Evolutionary conservation across 2,113 vertebrate genomes (phyloP).

Genomic region (Syngnathus typhle): DNA sequence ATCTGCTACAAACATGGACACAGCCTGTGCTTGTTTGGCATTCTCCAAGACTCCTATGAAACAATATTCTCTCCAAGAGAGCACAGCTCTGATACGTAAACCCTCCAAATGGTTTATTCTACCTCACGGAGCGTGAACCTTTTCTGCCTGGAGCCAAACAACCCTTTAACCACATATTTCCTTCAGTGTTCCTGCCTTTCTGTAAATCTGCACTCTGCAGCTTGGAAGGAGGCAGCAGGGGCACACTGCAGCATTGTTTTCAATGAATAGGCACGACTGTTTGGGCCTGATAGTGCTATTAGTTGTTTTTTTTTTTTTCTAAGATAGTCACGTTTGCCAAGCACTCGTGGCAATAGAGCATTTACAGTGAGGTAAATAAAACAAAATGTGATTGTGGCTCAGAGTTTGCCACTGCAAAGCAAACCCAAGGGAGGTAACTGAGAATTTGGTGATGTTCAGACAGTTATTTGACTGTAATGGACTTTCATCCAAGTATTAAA

Average conservation of each 20-base stretch:
- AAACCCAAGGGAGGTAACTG: background rate
- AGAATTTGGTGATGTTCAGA: background rate
- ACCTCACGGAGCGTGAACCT: constrained; percentile 50
- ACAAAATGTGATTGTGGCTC: background rate
- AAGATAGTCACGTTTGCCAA: background rate
- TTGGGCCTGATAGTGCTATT: background rate
- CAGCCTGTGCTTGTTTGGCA: constrained; percentile 39
- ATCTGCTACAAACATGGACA: constrained; percentile 45
- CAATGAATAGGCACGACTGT: background rate
- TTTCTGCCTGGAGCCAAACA: constrained; percentile 58
- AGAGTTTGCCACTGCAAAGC: background rate
- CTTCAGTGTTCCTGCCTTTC: constrained; percentile 41
- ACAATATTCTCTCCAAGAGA: constrained; percentile 57
- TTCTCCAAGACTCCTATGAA: constrained; percentile 49
- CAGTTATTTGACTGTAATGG: background rate
- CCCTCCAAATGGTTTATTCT: constrained; percentile 49
- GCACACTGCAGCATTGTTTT: background rate
- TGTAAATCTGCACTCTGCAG: constrained; percentile 44
- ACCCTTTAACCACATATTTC: constrained; percentile 41
- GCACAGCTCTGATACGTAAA: constrained; percentile 42
- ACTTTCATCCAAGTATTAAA: background rate
- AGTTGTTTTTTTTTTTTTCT: background rate
- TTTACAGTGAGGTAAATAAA: background rate
- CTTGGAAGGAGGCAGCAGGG: constrained; percentile 20
- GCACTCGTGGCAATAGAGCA: background rate